Evolutionary conservation across 1,140 invertebrate species (phyloP), one percentile per base, ranked within the genome.

Genomic region (Hirudo medicinalis): DNA sequence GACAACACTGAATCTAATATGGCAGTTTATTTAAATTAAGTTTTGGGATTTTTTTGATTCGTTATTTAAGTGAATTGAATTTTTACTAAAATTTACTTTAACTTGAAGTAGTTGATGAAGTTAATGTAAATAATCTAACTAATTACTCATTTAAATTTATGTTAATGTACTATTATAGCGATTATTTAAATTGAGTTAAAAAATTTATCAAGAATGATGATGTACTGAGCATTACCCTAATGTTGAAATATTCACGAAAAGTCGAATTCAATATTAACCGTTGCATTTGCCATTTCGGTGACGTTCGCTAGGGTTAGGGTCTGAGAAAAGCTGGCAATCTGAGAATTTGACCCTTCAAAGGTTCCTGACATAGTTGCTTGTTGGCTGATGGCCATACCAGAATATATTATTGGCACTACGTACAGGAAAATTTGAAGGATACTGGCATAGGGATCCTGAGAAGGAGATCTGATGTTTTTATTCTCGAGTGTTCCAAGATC

Each of bases 231-330:
- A 11, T 63, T 63, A 49, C 13, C 43, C 11, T 49, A 49, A 49
- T 36, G 32, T 49, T 63, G 29, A 63, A 25, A 63, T 63, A 63
- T 57, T 57, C 25, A 25, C 54, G 25, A 57, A n/a, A 57, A 57
- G 25, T 57, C 25, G 25, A 57, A 57, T 57, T 57, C 20, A 57
- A 19, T 32, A 63, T 4, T 63, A 25, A 63, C 57, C 22, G 15
- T 15, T 25, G 57, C 57, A 22, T 8, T 63, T 63, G 22, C 6
- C 3, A 63, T 63, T 63, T 22, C 57, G 11, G 57, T 63, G 29
- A 32, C 15, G 57, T 63, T 63, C 11, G 57, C 4, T n/a, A 63
- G 19, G 0, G 57, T 63, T 63, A 63, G 17, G 17, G 19, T 63
- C 29, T 63, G 57, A 32, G 22, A 25, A 32, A 32, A 63, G 19